Evolutionary conservation across 2,888 invertebrate species (phyloP).

Genomic region (Hyposoter didymator): DNA sequence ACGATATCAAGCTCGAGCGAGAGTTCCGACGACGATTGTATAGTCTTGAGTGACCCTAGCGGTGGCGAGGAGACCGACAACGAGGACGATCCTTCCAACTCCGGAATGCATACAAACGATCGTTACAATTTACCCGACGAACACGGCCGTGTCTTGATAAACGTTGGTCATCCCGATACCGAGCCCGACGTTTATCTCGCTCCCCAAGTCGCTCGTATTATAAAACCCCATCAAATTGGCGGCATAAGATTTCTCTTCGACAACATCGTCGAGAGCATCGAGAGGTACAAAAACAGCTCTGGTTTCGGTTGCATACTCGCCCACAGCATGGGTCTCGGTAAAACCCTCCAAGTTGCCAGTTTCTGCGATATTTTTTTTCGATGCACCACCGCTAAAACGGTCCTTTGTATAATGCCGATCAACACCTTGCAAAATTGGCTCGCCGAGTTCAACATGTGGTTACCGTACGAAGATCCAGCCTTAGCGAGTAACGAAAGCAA

Average conservation of each 20-base stretch:
- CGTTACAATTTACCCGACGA: conserved; percentile 95
- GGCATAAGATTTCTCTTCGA: conserved; percentile 98
- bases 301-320: conserved; percentile 99
- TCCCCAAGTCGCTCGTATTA: conserved; percentile 94
- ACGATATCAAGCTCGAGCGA: conserved; percentile 91
- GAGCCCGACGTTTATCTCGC: conserved; percentile 97
- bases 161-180: conserved; percentile 95
- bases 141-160: conserved; percentile 94
- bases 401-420: conserved; percentile 98
- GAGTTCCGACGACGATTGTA: conserved; percentile 93
- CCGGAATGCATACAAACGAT: conserved; percentile 97
- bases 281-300: conserved; percentile 90
- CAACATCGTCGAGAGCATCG: conserved; percentile 97
- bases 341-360: conserved; percentile 97
- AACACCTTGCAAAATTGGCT: conserved; percentile 99
- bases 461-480: conserved; percentile 89
- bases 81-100: conserved; percentile 95
- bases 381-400: conserved; percentile 94
- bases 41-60: conserved; percentile 93
- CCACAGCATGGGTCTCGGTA: conserved; percentile 99
- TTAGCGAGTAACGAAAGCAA: conserved; percentile 63
- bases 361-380: conserved; percentile 98
- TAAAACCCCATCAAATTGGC: conserved; percentile 98
- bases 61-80: conserved; percentile 92
- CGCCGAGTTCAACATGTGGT: conserved; percentile 99